These are phyloP conservation scores for Drosophila maculinotata DNA, from an alignment of 2,888 invertebrate species.

Conservation along the genomic window DNA sequence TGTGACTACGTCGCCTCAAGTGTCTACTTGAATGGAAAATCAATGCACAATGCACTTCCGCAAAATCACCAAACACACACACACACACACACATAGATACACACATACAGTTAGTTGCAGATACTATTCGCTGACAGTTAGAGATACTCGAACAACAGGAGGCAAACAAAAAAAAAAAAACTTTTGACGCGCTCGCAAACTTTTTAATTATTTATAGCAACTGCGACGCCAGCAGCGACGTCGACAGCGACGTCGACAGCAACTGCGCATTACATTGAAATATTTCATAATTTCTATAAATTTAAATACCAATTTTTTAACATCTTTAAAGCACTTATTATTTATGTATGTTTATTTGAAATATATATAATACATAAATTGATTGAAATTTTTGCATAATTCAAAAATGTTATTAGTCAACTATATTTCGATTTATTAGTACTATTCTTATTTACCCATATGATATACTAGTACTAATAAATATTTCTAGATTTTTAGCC, in stretches of 20 bases:
- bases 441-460: neutral
- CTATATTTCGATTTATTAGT: too few species aligned
- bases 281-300: slow-evolving; percentile 17
- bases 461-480: neutral
- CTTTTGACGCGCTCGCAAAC: slow-evolving; percentile 29
- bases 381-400: too few species aligned
- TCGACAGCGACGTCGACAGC: neutral
- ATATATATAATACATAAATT: too few species aligned
- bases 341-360: too few species aligned
- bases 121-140: slow-evolving; percentile 24
- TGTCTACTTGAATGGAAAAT: slow-evolving; percentile 77
- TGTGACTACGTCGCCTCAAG: slow-evolving; percentile 49
- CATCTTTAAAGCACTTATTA: too few species aligned
- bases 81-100: slow-evolving; percentile 35
- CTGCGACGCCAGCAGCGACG: slow-evolving; percentile 9
- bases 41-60: slow-evolving; percentile 79
- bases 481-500: neutral
- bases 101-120: slow-evolving; percentile 11
- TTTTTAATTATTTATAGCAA: slow-evolving; percentile 46
- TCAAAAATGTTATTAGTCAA: too few species aligned
- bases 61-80: slow-evolving; percentile 52
- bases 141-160: slow-evolving; percentile 24
- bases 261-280: slow-evolving; percentile 28
- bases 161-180: slow-evolving; percentile 30
- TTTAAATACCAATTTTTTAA: slow-evolving; percentile 9